Conservation (phyloP, 2,888 invertebrate genomes). For the Phragmatobia fuliginosa region DNA sequence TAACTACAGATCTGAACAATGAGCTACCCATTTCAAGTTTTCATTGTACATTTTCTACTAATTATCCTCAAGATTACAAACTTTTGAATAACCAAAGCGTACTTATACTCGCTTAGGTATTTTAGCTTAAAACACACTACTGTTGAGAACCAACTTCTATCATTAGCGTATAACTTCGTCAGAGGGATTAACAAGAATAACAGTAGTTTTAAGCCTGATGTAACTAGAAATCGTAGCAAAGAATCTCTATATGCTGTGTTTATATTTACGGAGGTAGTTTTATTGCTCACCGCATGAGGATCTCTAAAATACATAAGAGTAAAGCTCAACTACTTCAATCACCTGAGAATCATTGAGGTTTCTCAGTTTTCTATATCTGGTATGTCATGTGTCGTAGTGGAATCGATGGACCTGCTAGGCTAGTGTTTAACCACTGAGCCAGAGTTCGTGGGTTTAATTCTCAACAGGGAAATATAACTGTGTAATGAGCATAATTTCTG, state of each 20-base stretch:
- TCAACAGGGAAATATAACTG: too few relatives aligned
- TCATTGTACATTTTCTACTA: background rate
- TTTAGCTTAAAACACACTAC: background rate
- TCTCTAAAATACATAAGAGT: background rate
- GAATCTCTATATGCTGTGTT: background rate
- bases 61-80: background rate
- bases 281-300: background rate
- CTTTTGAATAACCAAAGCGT: background rate
- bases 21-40: background rate
- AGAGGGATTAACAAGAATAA: background rate
- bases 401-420: too few relatives aligned
- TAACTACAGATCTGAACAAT: background rate
- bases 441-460: too few relatives aligned
- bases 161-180: background rate
- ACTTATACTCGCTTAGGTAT: background rate
- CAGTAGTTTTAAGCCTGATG: background rate
- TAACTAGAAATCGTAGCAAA: background rate
- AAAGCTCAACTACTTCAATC: background rate
- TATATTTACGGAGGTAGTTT: background rate
- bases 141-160: background rate
- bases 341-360: too few relatives aligned
- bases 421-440: too few relatives aligned
- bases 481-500: too few relatives aligned
- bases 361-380: too few relatives aligned
- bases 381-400: too few relatives aligned